Percentiles rank a stretch among this genome's conserved stretches.
Evolutionary conservation across 2,797 vertebrate species (phyloP).

Genomic region (Lepilemur septentrionalis): DNA sequence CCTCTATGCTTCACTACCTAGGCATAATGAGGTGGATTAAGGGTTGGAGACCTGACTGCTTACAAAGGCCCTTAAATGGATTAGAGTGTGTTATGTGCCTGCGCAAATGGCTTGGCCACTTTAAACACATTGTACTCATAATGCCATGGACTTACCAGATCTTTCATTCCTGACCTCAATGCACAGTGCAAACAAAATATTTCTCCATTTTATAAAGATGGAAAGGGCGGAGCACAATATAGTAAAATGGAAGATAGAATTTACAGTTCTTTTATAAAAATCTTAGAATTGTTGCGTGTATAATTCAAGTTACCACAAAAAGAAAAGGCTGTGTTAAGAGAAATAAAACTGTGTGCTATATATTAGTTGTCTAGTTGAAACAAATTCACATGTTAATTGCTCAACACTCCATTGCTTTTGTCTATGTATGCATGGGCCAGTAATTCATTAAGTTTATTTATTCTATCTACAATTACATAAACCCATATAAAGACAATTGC

Average conservation of each 20-base stretch:
- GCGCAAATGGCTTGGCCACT: conserved; percentile 56
- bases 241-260: neutral
- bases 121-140: conserved; percentile 59
- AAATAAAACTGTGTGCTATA: neutral
- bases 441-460: neutral
- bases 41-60: conserved; percentile 46
- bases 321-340: neutral
- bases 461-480: neutral
- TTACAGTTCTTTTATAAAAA: neutral
- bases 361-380: neutral
- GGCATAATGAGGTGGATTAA: conserved; percentile 72
- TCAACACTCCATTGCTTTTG: neutral
- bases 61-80: conserved; percentile 67
- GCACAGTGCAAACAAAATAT: conserved; percentile 36
- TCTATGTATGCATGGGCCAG: neutral
- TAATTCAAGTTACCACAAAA: neutral
- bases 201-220: conserved; percentile 26
- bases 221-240: neutral
- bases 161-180: conserved; percentile 66
- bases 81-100: conserved; percentile 68
- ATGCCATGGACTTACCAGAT: conserved; percentile 51
- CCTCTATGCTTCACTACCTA: conserved; percentile 60
- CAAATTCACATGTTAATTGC: neutral
- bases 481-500: neutral
- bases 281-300: neutral